Base-by-base conservation (phyloP, 2,888 invertebrate genomes). In the Subacronicta megacephala region DNA sequence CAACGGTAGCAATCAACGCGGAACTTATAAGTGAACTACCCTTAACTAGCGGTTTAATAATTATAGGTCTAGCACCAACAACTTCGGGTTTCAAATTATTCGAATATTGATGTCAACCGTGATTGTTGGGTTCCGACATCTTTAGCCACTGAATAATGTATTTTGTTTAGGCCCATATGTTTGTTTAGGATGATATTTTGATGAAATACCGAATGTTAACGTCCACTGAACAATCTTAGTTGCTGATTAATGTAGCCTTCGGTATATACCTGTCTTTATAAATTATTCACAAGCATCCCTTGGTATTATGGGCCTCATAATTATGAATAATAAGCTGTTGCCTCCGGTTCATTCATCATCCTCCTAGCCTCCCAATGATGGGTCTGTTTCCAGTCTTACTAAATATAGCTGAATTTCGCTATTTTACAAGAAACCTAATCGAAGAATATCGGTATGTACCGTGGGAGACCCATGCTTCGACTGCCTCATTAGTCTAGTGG, bases 171-270 rank as follows among this genome's bases (percentile, higher is more conserved):
- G 84, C 79, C 77, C 81, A 84, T 73, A 71, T 75, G 89, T 91
- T 90, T 89, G 80, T 80, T 89, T 88, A 90, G 90, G 90, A 87
- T 87, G 79, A 84, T 87, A 86, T 88, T 88, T 86, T 87, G 85
- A 86, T 87, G 83, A 81, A 79, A 78, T 78, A 81, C 77, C 73
- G 69, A 77, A 75, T 71, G 70, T 46, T 55, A 66, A 67, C 66
- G 65, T 75, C 63, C 71, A 71, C 67, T 62, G 65, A 73, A 78
- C 80, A 80, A 82, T 81, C 79, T 83, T 79, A 69, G 72, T 66
- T 56, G 70, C 83, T 90, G 87, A 88, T 90, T 87, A 87, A 88
- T 87, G 80, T 80, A 82, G 77, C 79, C 72, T 54, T 63, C 51
- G 61, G 23, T 54, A 62, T 71, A 58, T 74, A 72, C 64, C 70